These are phyloP conservation scores for Corythornis vintsioides DNA, from an alignment of 2,113 vertebrate genomes.

Conservation along the genomic window DNA sequence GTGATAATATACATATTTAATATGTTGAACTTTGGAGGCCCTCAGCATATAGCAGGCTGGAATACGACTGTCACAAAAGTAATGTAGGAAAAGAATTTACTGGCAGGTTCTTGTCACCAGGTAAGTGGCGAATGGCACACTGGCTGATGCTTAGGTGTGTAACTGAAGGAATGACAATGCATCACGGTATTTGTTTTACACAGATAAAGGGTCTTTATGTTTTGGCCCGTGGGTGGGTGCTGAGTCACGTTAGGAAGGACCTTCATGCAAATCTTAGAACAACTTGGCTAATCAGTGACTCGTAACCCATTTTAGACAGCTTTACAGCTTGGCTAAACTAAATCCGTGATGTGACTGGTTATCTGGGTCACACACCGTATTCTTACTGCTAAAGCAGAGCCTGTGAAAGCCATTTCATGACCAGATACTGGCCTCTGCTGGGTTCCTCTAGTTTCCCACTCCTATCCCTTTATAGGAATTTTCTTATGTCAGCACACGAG, in stretches of 20 bases:
- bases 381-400: background rate
- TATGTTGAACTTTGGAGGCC: background rate
- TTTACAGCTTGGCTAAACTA: conserved; percentile 48
- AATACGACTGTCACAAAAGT: background rate
- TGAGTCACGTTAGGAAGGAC: conserved; percentile 44
- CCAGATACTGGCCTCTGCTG: background rate
- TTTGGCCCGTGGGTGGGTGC: background rate
- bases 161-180: background rate
- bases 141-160: background rate
- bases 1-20: background rate
- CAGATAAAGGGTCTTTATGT: background rate
- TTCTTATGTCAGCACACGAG: background rate
- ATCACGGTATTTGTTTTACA: background rate
- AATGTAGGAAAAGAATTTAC: background rate
- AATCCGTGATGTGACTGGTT: conserved; percentile 21
- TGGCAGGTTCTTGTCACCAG: background rate
- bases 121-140: background rate
- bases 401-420: background rate
- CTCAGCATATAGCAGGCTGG: background rate
- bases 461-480: background rate
- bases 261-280: background rate
- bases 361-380: conserved; percentile 21
- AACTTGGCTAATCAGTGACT: conserved; percentile 33
- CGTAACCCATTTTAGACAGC: conserved; percentile 26
- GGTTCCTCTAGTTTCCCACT: background rate